Evolutionary conservation across 2,113 vertebrate genomes (phyloP).

Genomic region (Corythaixoides concolor): DNA sequence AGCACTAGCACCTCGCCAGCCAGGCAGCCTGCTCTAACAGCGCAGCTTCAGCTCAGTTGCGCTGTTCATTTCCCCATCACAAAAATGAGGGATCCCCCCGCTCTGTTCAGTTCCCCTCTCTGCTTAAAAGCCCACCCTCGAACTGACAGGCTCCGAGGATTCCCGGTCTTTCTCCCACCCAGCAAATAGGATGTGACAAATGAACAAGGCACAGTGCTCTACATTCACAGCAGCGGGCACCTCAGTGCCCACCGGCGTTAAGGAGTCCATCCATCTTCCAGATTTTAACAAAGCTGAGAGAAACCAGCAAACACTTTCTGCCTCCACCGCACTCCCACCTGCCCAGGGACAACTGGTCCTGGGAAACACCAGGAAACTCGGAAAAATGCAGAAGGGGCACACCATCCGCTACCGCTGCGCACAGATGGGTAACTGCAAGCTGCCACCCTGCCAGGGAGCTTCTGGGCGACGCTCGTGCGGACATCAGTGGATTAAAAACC

Average conservation of each 20-base stretch:
- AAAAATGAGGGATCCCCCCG: too few species aligned
- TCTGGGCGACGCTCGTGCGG: background rate
- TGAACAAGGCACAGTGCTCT: constrained; percentile 35
- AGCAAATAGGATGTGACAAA: background rate
- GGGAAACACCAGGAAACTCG: background rate
- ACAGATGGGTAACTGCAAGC: background rate
- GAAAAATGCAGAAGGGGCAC: background rate
- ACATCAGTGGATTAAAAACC: background rate
- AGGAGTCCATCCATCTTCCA: background rate
- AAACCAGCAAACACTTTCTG: background rate
- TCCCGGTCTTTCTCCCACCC: background rate
- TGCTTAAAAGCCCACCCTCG: background rate
- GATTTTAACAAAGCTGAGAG: background rate
- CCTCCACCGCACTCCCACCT: background rate
- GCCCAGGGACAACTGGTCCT: background rate
- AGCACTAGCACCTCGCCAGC: background rate
- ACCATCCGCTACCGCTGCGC: fast-evolving
- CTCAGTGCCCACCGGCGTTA: fast-evolving
- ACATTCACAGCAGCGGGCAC: background rate
- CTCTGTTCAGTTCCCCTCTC: background rate
- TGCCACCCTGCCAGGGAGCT: background rate
- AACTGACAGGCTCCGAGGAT: background rate
- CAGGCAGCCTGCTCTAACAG: background rate
- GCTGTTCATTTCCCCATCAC: fast-evolving
- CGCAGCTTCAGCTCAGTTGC: background rate